Base-by-base conservation (phyloP, 2,113 vertebrate species). In the Morone chrysops region DNA sequence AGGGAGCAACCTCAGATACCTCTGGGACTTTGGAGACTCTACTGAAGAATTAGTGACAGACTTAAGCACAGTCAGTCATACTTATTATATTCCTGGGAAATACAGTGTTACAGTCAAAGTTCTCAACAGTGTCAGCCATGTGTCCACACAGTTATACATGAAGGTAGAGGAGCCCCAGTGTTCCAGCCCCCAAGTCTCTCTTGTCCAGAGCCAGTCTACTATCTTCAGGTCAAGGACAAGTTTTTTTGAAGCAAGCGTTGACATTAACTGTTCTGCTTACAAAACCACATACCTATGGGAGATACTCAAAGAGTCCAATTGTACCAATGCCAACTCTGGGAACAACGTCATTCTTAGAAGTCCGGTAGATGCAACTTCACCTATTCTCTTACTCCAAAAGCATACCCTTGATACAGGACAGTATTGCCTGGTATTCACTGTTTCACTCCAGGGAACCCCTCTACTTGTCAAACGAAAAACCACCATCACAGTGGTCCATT, bases 281-380 rank as follows among this genome's bases (percentile, higher is more conserved):
- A 95, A 91, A 81, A 90, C 92, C 1, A 78, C 8, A 8, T 96
- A 96, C 75, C 80, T 61, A 11, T 96, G 96, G 96, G 92, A 96
- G 67, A 85, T 95, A 20, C 89, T 92, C 56, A 67, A 12, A 4
- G 65, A 79, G 4, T 72, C 86, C 6, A 22, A 80, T 53, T 94
- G 94, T 62, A 67, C 20, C n/a, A 75, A 70, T 12, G 45, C 6
- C 0, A 66, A 43, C 14, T 70, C 40, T 0, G n/a, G 25, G 4
- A 81, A 76, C 36, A 79, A 75, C 76, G 70, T 94, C 3, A 0
- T 43, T 22, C 81, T 95, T 38, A 38, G 50, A 31, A 47, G n/a
- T 11, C 59, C 57, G 4, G 47, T 89, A 6, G 91, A 92, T 70
- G 31, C 70, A 16, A 81, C 83, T 4, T 90, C 86, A 11, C 92